Evolutionary conservation across 2,113 vertebrate genomes (phyloP).

Genomic region (Zosterops pallidus): DNA sequence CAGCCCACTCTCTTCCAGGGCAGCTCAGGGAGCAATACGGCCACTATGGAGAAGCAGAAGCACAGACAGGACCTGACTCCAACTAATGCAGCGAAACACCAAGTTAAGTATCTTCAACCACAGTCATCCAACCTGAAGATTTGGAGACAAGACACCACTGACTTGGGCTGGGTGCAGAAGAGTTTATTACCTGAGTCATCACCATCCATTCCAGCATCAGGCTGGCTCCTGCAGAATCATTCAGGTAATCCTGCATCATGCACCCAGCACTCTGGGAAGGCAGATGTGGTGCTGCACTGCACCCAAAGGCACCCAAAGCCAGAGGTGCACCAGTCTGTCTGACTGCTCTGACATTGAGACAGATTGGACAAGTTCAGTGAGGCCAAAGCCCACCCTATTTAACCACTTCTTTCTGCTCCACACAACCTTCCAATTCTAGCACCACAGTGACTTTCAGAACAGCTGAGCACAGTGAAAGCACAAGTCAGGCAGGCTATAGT

Average conservation of each 20-base stretch:
- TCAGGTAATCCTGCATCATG: not conserved
- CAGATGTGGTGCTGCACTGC: not conserved
- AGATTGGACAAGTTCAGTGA: not conserved
- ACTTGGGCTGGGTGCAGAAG: not conserved
- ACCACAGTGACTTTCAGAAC: not conserved
- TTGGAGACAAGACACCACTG: not conserved
- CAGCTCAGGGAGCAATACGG: not conserved
- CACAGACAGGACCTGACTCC: not conserved
- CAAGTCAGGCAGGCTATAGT: not conserved
- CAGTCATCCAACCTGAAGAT: not conserved
- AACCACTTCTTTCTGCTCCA: not conserved
- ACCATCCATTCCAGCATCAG: not conserved
- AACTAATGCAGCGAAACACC: not conserved
- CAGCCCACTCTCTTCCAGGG: not conserved
- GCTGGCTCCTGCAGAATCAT: not conserved
- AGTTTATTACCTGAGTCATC: not conserved
- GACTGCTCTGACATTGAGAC: not conserved
- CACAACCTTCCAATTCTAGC: not conserved
- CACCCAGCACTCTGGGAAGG: accelerated
- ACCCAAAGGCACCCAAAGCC: not conserved
- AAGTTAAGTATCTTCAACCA: not conserved
- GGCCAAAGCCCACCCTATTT: not conserved
- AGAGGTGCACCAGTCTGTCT: not conserved
- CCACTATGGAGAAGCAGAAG: not conserved
- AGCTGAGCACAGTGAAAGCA: not conserved